Evolutionary conservation across 2,113 vertebrate genomes (phyloP).

Genomic region (Lepisosteus osseus): DNA sequence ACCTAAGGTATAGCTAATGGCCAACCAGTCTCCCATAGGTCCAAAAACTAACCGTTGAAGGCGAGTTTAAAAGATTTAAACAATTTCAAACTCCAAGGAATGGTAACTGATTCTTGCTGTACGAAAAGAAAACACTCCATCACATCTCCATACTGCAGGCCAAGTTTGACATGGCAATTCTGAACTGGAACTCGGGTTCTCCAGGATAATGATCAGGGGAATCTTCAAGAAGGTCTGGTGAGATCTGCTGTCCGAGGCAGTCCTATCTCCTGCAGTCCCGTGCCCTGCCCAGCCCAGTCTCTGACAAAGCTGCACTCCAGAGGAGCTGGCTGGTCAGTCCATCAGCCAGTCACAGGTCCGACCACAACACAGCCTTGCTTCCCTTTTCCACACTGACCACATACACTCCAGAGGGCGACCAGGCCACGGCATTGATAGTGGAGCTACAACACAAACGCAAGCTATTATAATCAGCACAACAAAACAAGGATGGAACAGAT

Average conservation of each 20-base stretch:
- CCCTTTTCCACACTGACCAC: constrained; percentile 94
- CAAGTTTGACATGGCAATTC: no score
- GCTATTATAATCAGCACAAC: background rate
- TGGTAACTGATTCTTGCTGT: no score
- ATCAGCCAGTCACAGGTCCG: constrained; percentile 73
- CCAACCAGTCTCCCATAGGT: no score
- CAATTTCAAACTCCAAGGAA: no score
- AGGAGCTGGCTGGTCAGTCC: constrained; percentile 13
- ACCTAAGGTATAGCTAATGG: no score
- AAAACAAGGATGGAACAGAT: background rate
- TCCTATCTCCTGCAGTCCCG: background rate
- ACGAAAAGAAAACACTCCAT: background rate
- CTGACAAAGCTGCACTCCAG: background rate
- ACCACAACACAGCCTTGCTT: constrained; percentile 88
- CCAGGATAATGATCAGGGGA: no score
- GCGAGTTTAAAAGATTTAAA: no score
- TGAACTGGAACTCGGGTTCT: no score
- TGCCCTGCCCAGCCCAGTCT: background rate
- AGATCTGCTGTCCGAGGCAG: constrained; percentile 21
- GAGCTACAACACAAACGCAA: constrained; percentile 69
- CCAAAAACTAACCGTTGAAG: no score
- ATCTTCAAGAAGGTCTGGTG: background rate
- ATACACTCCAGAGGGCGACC: constrained; percentile 82
- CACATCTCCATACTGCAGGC: background rate
- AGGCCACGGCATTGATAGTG: constrained; percentile 85